Conservation (phyloP, 1,140 invertebrate genomes). For the Zelostemma sp. region DNA sequence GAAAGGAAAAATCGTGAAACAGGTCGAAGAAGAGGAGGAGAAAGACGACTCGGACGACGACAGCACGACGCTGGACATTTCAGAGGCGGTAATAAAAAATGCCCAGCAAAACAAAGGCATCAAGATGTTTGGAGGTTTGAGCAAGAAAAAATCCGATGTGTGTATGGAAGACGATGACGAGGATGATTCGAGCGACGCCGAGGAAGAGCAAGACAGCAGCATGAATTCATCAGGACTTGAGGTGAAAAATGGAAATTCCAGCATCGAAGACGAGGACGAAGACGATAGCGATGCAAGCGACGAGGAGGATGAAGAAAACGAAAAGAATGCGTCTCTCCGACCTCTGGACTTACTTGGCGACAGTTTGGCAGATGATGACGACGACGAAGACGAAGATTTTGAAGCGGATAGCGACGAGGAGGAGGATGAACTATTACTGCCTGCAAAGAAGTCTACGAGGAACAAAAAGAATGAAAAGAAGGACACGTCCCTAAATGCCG, state of each 20-base stretch:
- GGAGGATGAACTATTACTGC: too few species aligned
- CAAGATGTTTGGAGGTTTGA: too few species aligned
- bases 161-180: too few species aligned
- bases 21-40: too few species aligned
- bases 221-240: too few species aligned
- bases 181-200: too few species aligned
- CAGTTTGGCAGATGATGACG: slow-evolving; percentile 49
- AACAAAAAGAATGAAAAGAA: slow-evolving; percentile 3
- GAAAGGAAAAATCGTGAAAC: too few species aligned
- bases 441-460: slow-evolving; percentile 6
- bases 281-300: slow-evolving; percentile 16
- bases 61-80: too few species aligned
- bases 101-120: background rate
- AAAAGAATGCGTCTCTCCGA: slow-evolving; percentile 13
- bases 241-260: slow-evolving; percentile 4
- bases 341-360: slow-evolving; percentile 45
- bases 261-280: slow-evolving; percentile 27
- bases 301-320: slow-evolving; percentile 34
- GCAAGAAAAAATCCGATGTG: too few species aligned
- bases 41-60: too few species aligned
- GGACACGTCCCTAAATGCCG: background rate
- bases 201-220: too few species aligned
- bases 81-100: background rate
- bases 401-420: slow-evolving; percentile 44
- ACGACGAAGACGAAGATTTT: slow-evolving; percentile 60